Evolutionary conservation across 1,140 invertebrate genomes (phyloP).

Genomic region (Probaryconus sp.): DNA sequence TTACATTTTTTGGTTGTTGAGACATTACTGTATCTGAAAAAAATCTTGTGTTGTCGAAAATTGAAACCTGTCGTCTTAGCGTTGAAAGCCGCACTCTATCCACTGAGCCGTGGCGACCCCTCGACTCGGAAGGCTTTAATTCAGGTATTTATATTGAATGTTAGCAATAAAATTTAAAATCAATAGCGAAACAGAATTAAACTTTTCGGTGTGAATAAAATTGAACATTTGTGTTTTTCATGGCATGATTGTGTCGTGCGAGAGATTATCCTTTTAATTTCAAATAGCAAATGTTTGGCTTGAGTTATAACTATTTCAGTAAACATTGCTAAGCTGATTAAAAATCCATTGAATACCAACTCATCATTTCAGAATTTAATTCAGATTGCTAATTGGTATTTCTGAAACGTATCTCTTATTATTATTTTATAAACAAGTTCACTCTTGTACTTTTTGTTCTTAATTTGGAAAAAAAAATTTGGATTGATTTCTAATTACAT

Average conservation of each 20-base stretch:
- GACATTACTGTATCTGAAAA: slow-evolving; percentile 58
- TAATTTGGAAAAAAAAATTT: too few relatives aligned
- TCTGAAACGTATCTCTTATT: too few relatives aligned
- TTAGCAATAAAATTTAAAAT: slow-evolving; percentile 33
- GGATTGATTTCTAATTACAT: too few relatives aligned
- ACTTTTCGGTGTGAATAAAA: slow-evolving; percentile 13
- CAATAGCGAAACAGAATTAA: slow-evolving; percentile 22
- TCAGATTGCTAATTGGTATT: too few relatives aligned
- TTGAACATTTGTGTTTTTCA: slow-evolving; percentile 19
- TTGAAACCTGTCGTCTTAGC: slow-evolving; percentile 50
- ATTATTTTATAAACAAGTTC: too few relatives aligned
- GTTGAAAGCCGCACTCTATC: slow-evolving; percentile 53
- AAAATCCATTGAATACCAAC: too few relatives aligned
- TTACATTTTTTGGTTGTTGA: slow-evolving; percentile 53
- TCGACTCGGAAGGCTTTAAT: slow-evolving; percentile 52
- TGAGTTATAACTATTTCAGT: too few relatives aligned
- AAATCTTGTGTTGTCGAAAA: slow-evolving; percentile 54
- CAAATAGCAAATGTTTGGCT: slow-evolving; percentile 7
- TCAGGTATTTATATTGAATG: slow-evolving; percentile 41
- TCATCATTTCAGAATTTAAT: too few relatives aligned
- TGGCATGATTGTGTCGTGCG: slow-evolving; percentile 19
- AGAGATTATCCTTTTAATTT: slow-evolving; percentile 22
- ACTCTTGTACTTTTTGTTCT: too few relatives aligned
- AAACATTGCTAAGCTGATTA: too few relatives aligned
- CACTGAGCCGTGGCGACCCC: slow-evolving; percentile 51